Evolutionary conservation across 2,797 vertebrate species (phyloP), one percentile per base, ranked within the genome.

Genomic region (Agapornis canus): DNA sequence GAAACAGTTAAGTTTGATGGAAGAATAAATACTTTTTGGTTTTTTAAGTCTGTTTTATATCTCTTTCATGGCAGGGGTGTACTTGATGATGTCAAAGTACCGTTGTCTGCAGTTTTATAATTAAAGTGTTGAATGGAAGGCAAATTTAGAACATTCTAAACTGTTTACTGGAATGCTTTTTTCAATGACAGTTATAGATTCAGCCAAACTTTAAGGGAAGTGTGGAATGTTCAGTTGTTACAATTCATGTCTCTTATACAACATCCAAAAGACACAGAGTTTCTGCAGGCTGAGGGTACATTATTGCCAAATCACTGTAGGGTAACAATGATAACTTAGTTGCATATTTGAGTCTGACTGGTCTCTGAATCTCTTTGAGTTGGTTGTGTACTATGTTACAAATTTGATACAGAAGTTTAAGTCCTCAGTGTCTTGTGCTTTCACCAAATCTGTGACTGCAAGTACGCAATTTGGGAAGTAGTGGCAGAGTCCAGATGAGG

Each of bases 351-450:
- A 65, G 85, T 26, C 35, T 59, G 40, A 66, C 29, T 45, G n/a
- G 22, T 65, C 35, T 89, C 27, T 43, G 31, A 26, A 40, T 72
- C 37, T 60, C 47, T 54, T 39, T 79, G 21, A 31, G 5, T 54
- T 21, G 21, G 12, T 66, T 5, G 3, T n/a, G 14, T 26, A 21
- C 23, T 45, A 0, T 42, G 6, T 45, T 39, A 31, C 0, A 1
- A 37, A 68, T 68, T 85, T 63, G 61, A 59, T 43, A 31, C 17
- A 43, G 37, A 19, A 2, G 1, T 54, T 5, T 70, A 70, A 79
- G 52, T 63, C 40, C 12, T 9, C 35, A 45, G 1, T 31, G 12
- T 70, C 39, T 70, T 86, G 39, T 27, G 17, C 7, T 2, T 21
- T 57, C 15, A 1, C 10, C 25, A 70, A 81, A 52, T 15, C 70